A percentile compares a stretch with the other conserved stretches of the same genome.
These are phyloP conservation scores for Gulo gulo DNA, from an alignment of 2,113 vertebrate species.

Conservation along the genomic window DNA sequence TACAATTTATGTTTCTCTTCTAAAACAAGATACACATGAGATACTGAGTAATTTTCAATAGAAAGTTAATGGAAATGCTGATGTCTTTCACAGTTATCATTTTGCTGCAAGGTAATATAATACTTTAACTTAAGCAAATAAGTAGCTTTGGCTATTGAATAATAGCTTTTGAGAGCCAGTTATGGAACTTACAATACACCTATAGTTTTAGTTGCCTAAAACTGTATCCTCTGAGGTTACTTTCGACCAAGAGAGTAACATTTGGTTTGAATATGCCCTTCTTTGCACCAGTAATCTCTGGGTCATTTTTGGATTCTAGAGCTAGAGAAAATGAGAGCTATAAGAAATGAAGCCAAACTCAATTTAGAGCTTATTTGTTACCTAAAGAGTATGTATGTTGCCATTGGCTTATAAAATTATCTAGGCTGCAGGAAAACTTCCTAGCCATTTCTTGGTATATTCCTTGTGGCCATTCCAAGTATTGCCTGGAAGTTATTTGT, in stretches of 20 bases:
- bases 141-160: background rate
- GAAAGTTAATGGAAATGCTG: background rate
- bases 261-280: conserved; percentile 8
- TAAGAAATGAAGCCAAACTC: background rate
- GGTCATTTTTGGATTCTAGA: background rate
- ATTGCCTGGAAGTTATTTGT: background rate
- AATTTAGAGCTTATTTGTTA: conserved; percentile 1
- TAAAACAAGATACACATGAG: background rate
- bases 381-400: background rate
- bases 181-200: background rate
- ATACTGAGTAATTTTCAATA: conserved; percentile 41
- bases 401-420: background rate
- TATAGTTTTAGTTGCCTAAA: background rate
- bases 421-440: background rate
- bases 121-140: conserved; percentile 21
- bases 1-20: conserved; percentile 48
- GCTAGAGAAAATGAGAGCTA: background rate
- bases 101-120: background rate
- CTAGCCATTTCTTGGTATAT: background rate
- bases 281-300: background rate
- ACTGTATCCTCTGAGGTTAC: background rate
- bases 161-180: conserved; percentile 15
- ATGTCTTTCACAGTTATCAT: conserved; percentile 24
- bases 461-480: background rate
- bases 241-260: background rate